Percentiles rank a stretch among this genome's conserved stretches.
Conservation (phyloP, 1,140 invertebrate species). For the Capitella teleta region DNA sequence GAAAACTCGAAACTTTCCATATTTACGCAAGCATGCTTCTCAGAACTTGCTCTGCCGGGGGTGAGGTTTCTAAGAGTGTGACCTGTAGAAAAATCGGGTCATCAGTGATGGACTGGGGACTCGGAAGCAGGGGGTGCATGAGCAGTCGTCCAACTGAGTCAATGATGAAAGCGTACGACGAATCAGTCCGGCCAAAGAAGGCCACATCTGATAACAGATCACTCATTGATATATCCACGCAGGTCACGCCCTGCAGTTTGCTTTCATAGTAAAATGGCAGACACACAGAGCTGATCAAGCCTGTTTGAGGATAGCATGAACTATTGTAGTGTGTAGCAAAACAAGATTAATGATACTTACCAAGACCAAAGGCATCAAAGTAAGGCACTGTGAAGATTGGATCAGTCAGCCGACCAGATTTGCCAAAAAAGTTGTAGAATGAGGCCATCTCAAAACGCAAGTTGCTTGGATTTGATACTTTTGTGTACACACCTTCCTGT, state of each 20-base stretch:
- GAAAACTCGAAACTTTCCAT: too few relatives aligned
- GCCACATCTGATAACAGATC: neutral
- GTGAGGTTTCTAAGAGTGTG: neutral
- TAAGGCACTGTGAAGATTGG: neutral
- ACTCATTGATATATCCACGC: neutral
- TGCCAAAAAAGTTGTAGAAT: neutral
- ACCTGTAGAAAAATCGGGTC: constrained; percentile 1
- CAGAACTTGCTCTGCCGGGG: neutral
- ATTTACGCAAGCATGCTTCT: neutral
- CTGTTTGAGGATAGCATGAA: neutral
- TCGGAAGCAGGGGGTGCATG: neutral
- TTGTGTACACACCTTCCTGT: neutral
- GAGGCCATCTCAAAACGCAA: neutral
- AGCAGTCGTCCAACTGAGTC: neutral
- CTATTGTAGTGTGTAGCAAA: neutral
- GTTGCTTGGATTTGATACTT: neutral
- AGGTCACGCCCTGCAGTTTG: neutral
- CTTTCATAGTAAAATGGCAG: neutral
- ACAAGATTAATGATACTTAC: neutral
- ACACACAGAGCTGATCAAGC: neutral
- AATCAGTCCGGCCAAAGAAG: neutral
- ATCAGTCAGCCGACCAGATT: neutral
- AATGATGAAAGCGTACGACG: constrained; percentile 1
- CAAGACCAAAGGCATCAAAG: neutral
- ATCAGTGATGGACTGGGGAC: neutral